Evolutionary conservation across 2,113 vertebrate species (phyloP).

Genomic region (Cephalopholis sonnerati): DNA sequence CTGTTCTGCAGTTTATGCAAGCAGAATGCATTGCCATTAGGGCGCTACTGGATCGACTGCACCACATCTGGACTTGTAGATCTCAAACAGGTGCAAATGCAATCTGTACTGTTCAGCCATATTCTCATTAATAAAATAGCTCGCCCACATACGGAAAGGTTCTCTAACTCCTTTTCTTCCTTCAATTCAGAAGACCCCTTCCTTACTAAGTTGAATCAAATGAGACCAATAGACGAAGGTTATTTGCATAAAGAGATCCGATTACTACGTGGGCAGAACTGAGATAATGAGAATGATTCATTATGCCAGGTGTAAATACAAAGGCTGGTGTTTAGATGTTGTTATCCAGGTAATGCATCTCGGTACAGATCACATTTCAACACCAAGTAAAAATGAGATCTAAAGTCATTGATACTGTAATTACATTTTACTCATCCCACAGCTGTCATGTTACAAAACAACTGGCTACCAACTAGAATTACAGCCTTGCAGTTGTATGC

Average conservation of each 20-base stretch:
- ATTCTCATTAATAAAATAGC: no score
- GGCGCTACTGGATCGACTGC: no score
- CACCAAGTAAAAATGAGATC: not conserved
- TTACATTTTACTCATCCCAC: not conserved
- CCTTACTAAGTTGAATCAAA: not conserved
- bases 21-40: no score
- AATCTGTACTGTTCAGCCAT: not conserved
- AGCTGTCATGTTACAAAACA: no score
- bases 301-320: slow-evolving; percentile 13
- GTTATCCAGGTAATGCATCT: slow-evolving; percentile 19
- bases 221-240: no score
- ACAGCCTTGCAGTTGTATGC: no score
- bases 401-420: not conserved
- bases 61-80: no score
- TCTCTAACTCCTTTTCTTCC: not conserved
- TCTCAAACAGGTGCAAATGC: not conserved
- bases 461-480: no score
- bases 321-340: slow-evolving; percentile 26
- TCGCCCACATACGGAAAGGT: not conserved
- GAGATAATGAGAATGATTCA: slow-evolving; percentile 12
- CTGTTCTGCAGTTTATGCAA: no score
- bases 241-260: slow-evolving; percentile 30
- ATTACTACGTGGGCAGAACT: slow-evolving; percentile 12
- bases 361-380: not conserved
- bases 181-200: not conserved